phyloP scores from a whole-genome alignment of 1,140 invertebrate species.

The Aphidius gifuensis region DNA sequence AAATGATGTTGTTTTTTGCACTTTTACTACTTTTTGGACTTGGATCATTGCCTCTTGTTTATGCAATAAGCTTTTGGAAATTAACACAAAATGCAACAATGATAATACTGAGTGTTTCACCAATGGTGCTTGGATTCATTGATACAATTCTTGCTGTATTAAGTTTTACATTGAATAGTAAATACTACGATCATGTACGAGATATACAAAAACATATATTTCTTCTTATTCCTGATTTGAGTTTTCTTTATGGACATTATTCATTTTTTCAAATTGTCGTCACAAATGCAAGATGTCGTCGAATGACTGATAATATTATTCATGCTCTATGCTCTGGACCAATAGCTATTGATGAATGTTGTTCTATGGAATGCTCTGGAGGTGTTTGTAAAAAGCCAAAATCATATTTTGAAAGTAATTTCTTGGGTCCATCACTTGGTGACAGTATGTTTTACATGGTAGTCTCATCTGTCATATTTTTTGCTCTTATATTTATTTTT shows the following conservation, averaged over 20 bases:
- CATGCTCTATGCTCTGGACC: constrained; percentile 29
- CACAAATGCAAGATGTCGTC: constrained; percentile 45
- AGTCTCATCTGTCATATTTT: constrained; percentile 42
- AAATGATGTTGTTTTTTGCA: constrained; percentile 35
- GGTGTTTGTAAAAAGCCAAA: constrained; percentile 18
- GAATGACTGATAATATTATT: constrained; percentile 37
- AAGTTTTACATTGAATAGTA: constrained; percentile 20
- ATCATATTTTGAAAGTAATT: constrained; percentile 8
- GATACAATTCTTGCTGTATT: constrained; percentile 35
- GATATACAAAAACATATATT: constrained; percentile 43
- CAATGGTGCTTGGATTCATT: constrained; percentile 39
- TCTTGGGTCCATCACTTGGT: constrained; percentile 35
- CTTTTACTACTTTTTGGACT: constrained; percentile 43
- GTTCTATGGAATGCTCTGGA: constrained; percentile 30
- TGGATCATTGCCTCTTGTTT: constrained; percentile 39
- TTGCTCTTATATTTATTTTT: constrained; percentile 38
- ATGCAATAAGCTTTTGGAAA: constrained; percentile 43
- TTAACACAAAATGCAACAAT: constrained; percentile 39
- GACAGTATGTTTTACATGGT: constrained; percentile 40
- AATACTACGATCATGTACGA: constrained; percentile 29
- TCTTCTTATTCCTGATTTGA: constrained; percentile 45
- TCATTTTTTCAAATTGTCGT: constrained; percentile 38
- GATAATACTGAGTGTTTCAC: constrained; percentile 36
- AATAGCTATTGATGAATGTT: constrained; percentile 25
- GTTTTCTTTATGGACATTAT: constrained; percentile 45